A percentile compares a stretch with the other conserved stretches of the same genome.
These are phyloP conservation scores for Raillietiella orientalis DNA, from an alignment of 2,888 invertebrate genomes.

Conservation along the genomic window DNA sequence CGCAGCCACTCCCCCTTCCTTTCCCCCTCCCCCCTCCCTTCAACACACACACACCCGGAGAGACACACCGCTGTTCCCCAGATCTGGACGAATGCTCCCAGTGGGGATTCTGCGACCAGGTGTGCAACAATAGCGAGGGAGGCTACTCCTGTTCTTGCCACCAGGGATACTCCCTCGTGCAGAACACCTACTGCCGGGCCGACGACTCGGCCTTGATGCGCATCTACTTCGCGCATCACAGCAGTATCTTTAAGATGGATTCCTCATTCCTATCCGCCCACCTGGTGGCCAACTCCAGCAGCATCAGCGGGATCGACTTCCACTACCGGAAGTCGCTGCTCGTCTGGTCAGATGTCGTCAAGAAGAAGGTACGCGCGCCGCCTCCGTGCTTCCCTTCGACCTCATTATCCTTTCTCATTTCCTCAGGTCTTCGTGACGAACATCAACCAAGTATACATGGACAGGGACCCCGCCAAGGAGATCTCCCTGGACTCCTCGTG, in stretches of 20 bases:
- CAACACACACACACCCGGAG: too few relatives aligned
- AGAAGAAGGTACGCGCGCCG: conserved; percentile 9
- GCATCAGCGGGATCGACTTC: conserved; percentile 55
- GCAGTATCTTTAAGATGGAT: conserved; percentile 33
- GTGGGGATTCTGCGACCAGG: conserved; percentile 83
- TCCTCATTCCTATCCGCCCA: too few relatives aligned
- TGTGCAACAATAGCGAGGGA: conserved; percentile 55
- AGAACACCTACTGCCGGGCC: conserved; percentile 24
- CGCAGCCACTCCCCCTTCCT: neutral
- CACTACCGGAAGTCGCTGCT: conserved; percentile 38
- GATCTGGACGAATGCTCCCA: conserved; percentile 73
- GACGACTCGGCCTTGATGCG: conserved; percentile 18
- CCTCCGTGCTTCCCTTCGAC: conserved; percentile 1
- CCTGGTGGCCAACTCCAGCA: conserved; percentile 40
- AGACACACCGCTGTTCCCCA: too few relatives aligned
- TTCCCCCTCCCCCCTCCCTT: too few relatives aligned
- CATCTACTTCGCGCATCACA: conserved; percentile 33
- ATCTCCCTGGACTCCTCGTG: conserved; percentile 18
- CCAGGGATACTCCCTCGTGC: conserved; percentile 29
- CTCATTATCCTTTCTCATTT: neutral
- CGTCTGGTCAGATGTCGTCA: conserved; percentile 54
- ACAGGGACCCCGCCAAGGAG: too few relatives aligned
- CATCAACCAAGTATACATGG: too few relatives aligned
- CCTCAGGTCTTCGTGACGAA: too few relatives aligned
- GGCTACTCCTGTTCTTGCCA: conserved; percentile 53